phyloP scores from a whole-genome alignment of 2,113 vertebrate species.

The Plectropomus leopardus region DNA sequence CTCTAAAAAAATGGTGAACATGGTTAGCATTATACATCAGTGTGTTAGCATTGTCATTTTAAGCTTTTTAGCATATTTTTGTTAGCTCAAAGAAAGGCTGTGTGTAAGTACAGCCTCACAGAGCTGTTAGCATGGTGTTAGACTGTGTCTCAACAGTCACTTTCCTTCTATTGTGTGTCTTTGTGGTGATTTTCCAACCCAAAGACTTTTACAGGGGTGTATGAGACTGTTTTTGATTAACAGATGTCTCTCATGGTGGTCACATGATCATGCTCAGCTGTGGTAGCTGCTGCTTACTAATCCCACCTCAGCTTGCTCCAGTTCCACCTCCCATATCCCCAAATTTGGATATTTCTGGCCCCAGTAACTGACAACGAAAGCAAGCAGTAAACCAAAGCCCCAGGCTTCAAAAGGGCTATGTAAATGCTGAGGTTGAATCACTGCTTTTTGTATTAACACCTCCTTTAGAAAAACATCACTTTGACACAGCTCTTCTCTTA shows the following conservation, averaged over 20 bases:
- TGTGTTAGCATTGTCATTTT: not conserved
- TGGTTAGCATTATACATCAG: not conserved
- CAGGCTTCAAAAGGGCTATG: not conserved
- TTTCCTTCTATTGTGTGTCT: not conserved
- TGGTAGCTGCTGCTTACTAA: constrained; percentile 1
- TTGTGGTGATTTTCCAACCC: not conserved
- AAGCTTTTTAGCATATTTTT: not conserved
- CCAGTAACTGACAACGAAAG: constrained; percentile 3
- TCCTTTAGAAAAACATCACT: not conserved
- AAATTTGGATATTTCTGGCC: constrained; percentile 23
- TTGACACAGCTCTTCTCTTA: not conserved
- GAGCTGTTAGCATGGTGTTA: not conserved
- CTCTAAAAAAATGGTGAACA: not conserved
- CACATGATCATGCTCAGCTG: not conserved
- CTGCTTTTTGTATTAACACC: not conserved
- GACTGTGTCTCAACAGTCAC: not conserved
- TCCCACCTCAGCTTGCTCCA: constrained; percentile 5
- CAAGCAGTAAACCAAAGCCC: not conserved
- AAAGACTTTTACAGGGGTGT: not conserved
- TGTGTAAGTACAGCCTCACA: not conserved
- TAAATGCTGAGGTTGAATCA: not conserved
- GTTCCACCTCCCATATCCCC: constrained; percentile 16
- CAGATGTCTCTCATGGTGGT: constrained; percentile 5
- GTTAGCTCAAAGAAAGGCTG: not conserved
- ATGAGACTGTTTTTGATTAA: not conserved